Evolutionary conservation across 2,113 vertebrate species (phyloP), one percentile per base, ranked within the genome.

Genomic region (Noctilio leporinus): DNA sequence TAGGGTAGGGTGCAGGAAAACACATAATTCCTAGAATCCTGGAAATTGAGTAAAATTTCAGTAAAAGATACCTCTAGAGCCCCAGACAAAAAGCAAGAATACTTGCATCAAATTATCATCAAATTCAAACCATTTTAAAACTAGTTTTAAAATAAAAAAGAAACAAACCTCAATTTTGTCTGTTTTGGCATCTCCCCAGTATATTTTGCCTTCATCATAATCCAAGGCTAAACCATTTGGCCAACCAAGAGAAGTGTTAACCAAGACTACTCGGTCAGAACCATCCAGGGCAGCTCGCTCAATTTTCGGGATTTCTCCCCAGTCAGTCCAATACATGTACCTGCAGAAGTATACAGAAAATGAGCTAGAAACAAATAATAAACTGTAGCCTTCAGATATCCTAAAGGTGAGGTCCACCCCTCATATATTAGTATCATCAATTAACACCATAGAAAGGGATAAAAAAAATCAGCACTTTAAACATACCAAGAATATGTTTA

Each of bases 311-410:
- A 98, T 98, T 96, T 99, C 99, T 76, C 99, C 99, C 99, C 99
- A 99, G 97, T 99, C 99, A 0, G 99, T 99, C 99, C 99, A 99
- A 97, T 99, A 99, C 99, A 99, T 99, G 97, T 99, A 99, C 81
- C 99, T 99, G 97, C 2, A 95, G 72, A 96, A 95, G 73, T 57
- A 97, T 17, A 96, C 7, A 96, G 49, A 96, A 89, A 91, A 95
- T 64, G 4, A 95, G 81, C 87, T 96, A 84, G 85, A 87, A 84
- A 84, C 9, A 82, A 38, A 40, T 59, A 78, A 91, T 40, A 47
- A 67, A 88, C 30, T 51, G 8, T 38, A 95, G 57, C n/a, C 57
- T 93, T 45, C 65, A 95, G 38, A 84, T 40, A 85, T 57, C 4
- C 47, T 86, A 87, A 89, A 83, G 38, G 24, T 93, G 20, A 95